A percentile compares a stretch with the other conserved stretches of the same genome.
These are phyloP conservation scores for Echinops telfairi DNA, from an alignment of 2,113 vertebrate species.

Conservation along the genomic window DNA sequence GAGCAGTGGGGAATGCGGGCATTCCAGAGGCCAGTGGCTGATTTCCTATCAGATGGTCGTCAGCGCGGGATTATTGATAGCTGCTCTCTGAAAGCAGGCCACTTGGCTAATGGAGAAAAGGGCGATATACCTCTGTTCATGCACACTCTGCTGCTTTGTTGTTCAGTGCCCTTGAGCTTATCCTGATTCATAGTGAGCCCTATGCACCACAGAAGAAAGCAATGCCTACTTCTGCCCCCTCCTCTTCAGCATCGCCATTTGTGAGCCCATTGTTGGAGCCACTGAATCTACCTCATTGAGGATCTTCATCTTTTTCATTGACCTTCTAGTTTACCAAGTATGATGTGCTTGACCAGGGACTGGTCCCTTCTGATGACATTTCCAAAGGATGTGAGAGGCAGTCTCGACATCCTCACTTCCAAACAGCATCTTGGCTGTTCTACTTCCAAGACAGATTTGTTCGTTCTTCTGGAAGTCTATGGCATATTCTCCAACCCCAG, in stretches of 20 bases:
- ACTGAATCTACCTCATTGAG: neutral
- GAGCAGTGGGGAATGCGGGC: conserved; percentile 73
- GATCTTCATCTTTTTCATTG: neutral
- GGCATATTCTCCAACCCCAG: no score
- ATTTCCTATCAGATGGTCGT: conserved; percentile 79
- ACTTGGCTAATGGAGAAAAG: conserved; percentile 65
- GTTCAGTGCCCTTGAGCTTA: neutral
- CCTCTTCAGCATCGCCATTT: neutral
- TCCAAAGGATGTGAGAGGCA: neutral
- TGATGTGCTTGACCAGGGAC: neutral
- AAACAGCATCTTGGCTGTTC: neutral
- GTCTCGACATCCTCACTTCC: neutral
- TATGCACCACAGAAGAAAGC: neutral
- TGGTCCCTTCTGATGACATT: neutral
- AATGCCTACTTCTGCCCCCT: neutral
- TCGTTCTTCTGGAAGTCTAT: no score
- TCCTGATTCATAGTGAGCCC: neutral
- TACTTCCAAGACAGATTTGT: neutral
- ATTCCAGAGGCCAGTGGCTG: conserved; percentile 82
- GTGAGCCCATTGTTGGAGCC: neutral
- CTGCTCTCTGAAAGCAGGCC: conserved; percentile 57
- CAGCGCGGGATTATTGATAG: conserved; percentile 66
- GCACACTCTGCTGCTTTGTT: neutral
- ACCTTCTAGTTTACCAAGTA: neutral
- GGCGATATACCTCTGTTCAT: conserved; percentile 23